Conservation (phyloP, 2,888 invertebrate genomes). For the Chalcis sispes region DNA sequence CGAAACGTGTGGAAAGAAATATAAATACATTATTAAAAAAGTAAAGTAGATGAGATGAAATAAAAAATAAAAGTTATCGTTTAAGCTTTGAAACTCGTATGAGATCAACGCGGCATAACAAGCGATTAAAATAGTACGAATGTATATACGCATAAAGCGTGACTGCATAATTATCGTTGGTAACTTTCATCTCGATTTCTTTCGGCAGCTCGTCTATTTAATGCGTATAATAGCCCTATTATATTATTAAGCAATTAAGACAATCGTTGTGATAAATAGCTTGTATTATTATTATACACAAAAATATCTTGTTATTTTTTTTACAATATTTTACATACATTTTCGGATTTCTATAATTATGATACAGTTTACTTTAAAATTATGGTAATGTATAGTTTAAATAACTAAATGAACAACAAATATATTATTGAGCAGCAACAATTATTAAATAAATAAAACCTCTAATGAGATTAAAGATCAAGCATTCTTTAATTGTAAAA, state of each 20-base stretch:
- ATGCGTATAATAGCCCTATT: conserved; percentile 4
- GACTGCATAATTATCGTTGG: conserved; percentile 54
- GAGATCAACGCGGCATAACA: conserved; percentile 48
- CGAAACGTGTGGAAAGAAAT: not conserved
- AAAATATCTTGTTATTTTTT: not conserved
- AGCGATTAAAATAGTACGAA: conserved; percentile 36
- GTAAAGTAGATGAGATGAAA: conserved; percentile 16
- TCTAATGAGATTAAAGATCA: conserved; percentile 2
- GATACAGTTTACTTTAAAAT: too few relatives aligned
- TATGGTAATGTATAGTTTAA: not conserved
- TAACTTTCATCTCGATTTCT: conserved; percentile 59
- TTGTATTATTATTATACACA: conserved; percentile 14
- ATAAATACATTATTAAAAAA: conserved; percentile 28
- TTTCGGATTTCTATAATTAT: too few relatives aligned
- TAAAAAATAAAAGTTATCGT: conserved; percentile 35
- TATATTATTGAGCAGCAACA: not conserved
- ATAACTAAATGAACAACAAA: not conserved
- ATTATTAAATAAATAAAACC: not conserved
- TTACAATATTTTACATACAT: conserved; percentile 24
- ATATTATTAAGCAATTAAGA: conserved; percentile 35
- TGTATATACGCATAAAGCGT: conserved; percentile 39
- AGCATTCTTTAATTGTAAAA: too few relatives aligned
- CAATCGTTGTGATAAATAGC: conserved; percentile 12
- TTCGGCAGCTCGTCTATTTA: conserved; percentile 44
- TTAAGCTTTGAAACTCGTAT: conserved; percentile 4